Base-by-base conservation (phyloP, 2,113 vertebrate species). In the Tachuris rubrigastra region DNA sequence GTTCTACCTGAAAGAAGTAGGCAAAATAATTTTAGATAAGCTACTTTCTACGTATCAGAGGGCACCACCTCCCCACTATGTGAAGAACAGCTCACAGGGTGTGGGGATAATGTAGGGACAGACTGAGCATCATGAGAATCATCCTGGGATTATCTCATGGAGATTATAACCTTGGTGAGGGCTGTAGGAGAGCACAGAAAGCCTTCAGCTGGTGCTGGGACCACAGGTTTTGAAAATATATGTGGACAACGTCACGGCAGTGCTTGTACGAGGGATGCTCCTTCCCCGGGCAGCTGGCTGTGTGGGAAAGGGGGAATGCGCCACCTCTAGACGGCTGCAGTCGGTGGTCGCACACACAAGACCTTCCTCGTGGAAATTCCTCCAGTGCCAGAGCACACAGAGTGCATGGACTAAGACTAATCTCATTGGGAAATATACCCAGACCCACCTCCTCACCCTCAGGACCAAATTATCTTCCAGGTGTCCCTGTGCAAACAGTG, bases 201-300 rank as follows among this genome's bases (percentile, higher is more conserved):
- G 20, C 14, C 39, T 82, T 50, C 66, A 80, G 37, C 24, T 90
- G 59, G 25, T 69, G n/a, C 20, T 71, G 39, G 59, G 75, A 83
- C 7, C 27, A 42, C 44, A 35, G n/a, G 27, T 46, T 76, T 82
- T 56, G 88, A 44, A 68, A 82, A 62, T 3, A 9, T 0, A 15
- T 5, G 49, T 5, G 49, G 49, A 28, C 12, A 68, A 23, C 9
- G 30, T 1, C 3, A 30, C 0, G 0, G 21, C n/a, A n/a, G 33
- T 44, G 42, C 18, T 46, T 25, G 15, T 14, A 5, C 9, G 15
- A n/a, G 28, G 30, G 49, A 8, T 52, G 37, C 52, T 77, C 50
- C 67, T 85, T 62, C 46, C 67, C 85, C 35, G 55, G 73, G 88
- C 56, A 75, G 81, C 39, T 25, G 77, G 44, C 17, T 66, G 77